Evolutionary conservation across 2,797 vertebrate genomes (phyloP), one percentile per base, ranked within the genome.

Genomic region (Myotis planiceps): DNA sequence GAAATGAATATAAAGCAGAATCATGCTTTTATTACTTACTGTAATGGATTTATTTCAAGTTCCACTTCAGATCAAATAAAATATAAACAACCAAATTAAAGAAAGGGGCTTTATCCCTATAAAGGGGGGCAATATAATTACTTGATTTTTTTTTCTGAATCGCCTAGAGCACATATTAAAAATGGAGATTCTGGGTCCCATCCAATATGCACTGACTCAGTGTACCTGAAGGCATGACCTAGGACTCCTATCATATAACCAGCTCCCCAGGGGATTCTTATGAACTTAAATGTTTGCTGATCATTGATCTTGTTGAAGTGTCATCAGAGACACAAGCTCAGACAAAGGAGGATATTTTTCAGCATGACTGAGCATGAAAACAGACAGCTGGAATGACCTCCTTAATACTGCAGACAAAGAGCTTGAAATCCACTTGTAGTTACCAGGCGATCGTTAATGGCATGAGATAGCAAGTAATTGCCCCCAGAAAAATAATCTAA

Each of bases 61-160:
- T 92, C n/a, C 75, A 82, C 13, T 90, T 93, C 29, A 90, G 82
- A 86, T 89, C 27, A 71, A 14, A 10, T 39, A 69, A 74, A 47
- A 34, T 32, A 68, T 69, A 84, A 83, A 84, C 27, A 82, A 78
- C 72, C 71, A 83, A 69, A 88, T 85, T 84, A 55, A 80, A 72
- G 49, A 68, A 91, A 63, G 29, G 19, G 29, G 14, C 16, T 75
- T 69, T 4, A 1, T 27, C 5, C 6, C 10, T 32, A n/a, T 63
- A 1, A 3, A 21, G 4, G 18, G 7, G 2, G 55, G 1, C 42
- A 58, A 39, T 51, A 8, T 32, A 66, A 85, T 88, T 49, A 79
- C 4, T 10, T 83, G 5, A 27, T 37, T 18, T 80, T 88, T 92
- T 9, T 74, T 92, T 79, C 45, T n/a, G 9, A 84, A 71, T 83